These are phyloP conservation scores for Amazona vittata DNA, from an alignment of 2,113 vertebrate species.

Conservation along the genomic window DNA sequence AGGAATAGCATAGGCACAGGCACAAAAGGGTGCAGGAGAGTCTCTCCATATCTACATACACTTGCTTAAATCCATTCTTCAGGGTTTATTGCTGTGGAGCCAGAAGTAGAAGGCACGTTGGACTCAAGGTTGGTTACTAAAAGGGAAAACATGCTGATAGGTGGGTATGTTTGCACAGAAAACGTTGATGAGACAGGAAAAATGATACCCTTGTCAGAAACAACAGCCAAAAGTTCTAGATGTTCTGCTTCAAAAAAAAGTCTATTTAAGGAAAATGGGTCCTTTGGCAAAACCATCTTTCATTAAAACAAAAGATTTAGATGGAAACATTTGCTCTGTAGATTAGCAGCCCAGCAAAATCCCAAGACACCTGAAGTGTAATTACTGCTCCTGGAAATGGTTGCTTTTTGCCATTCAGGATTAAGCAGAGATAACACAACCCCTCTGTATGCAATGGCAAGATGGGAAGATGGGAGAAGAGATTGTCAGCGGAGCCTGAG, in stretches of 20 bases:
- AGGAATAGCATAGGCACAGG: accelerated
- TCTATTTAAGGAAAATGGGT: neutral
- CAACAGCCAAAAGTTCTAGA: neutral
- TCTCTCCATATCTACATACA: neutral
- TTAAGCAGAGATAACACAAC: neutral
- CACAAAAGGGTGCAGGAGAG: neutral
- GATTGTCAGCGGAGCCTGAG: neutral
- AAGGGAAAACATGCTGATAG: neutral
- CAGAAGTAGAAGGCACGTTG: neutral
- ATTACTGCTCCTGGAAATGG: neutral
- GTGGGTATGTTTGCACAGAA: conserved; percentile 3
- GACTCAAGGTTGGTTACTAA: neutral
- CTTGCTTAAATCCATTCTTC: neutral
- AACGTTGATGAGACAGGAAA: conserved; percentile 34
- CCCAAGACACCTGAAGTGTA: neutral
- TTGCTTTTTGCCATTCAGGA: neutral
- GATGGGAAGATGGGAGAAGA: neutral
- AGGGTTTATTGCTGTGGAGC: neutral
- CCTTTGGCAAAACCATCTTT: neutral
- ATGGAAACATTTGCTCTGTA: neutral
- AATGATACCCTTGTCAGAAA: neutral
- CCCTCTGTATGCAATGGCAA: neutral
- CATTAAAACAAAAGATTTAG: neutral
- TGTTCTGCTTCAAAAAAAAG: neutral
- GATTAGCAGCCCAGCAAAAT: neutral